Conservation (phyloP, 2,113 vertebrate species). For the Brachypodius melanocephalos region DNA sequence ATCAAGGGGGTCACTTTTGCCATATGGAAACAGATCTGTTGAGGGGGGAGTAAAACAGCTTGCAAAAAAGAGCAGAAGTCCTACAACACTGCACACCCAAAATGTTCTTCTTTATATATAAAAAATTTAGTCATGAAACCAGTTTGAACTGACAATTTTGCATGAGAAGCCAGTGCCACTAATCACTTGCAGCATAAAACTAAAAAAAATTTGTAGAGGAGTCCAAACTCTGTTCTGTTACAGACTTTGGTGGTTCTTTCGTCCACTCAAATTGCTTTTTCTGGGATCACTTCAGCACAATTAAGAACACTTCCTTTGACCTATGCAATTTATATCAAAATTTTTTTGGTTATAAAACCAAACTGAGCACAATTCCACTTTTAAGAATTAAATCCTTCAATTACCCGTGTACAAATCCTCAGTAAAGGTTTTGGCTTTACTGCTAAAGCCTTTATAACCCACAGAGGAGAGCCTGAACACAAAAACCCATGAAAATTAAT, state of each 20-base stretch:
- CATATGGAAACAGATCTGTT: background rate
- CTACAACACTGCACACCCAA: background rate
- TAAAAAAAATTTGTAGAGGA: background rate
- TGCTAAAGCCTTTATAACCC: conserved; percentile 46
- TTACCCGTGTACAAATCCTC: conserved; percentile 40
- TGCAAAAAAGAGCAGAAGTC: background rate
- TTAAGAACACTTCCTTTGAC: conserved; percentile 26
- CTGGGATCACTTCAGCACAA: background rate
- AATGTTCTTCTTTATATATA: background rate
- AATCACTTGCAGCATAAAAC: conserved; percentile 14
- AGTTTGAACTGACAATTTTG: conserved; percentile 6
- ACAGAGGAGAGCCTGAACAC: conserved; percentile 35
- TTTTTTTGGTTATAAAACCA: background rate
- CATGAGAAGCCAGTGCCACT: background rate
- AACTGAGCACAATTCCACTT: conserved; percentile 3
- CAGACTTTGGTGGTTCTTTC: background rate
- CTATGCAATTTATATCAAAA: background rate
- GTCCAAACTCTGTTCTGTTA: background rate
- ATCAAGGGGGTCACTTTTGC: background rate
- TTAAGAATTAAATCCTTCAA: conserved; percentile 56
- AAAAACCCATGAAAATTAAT: conserved; percentile 52
- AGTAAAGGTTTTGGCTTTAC: conserved; percentile 52
- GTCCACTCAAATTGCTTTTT: background rate
- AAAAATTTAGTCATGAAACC: background rate
- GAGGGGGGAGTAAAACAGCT: background rate